Evolutionary conservation across 2,797 vertebrate genomes (phyloP).

Genomic region (Rhadinocentrus ornatus): DNA sequence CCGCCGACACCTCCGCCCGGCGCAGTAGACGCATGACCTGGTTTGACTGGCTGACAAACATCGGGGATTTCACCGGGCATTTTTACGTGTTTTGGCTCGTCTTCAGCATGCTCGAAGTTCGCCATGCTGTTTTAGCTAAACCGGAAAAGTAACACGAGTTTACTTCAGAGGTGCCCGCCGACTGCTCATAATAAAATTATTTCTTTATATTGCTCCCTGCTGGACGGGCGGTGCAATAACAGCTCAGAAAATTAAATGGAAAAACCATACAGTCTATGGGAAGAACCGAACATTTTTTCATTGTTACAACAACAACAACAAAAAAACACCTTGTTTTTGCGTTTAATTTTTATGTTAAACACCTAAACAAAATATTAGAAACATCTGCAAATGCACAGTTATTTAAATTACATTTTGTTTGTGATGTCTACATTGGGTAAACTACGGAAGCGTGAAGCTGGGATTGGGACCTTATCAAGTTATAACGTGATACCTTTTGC

Average conservation of each 20-base stretch:
- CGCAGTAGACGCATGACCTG: fast-evolving
- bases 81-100: slow-evolving; percentile 49
- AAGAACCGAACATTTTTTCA: too few relatives aligned
- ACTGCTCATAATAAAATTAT: fast-evolving
- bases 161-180: slow-evolving; percentile 29
- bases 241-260: neutral
- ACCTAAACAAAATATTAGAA: neutral
- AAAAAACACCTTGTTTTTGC: neutral
- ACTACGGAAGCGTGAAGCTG: too few relatives aligned
- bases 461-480: too few relatives aligned
- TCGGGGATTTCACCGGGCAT: slow-evolving; percentile 33
- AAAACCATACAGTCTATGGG: too few relatives aligned
- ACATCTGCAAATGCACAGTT: neutral
- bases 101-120: slow-evolving; percentile 50
- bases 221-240: slow-evolving; percentile 46
- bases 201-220: slow-evolving; percentile 37
- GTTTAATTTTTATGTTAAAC: neutral
- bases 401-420: neutral
- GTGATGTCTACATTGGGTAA: neutral
- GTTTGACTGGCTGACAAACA: fast-evolving
- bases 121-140: slow-evolving; percentile 71
- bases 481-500: too few relatives aligned
- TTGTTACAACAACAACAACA: too few relatives aligned
- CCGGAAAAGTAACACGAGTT: slow-evolving; percentile 43
- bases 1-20: fast-evolving